phyloP scores from a whole-genome alignment of 2,888 invertebrate genomes.

The Neelides folsomi region DNA sequence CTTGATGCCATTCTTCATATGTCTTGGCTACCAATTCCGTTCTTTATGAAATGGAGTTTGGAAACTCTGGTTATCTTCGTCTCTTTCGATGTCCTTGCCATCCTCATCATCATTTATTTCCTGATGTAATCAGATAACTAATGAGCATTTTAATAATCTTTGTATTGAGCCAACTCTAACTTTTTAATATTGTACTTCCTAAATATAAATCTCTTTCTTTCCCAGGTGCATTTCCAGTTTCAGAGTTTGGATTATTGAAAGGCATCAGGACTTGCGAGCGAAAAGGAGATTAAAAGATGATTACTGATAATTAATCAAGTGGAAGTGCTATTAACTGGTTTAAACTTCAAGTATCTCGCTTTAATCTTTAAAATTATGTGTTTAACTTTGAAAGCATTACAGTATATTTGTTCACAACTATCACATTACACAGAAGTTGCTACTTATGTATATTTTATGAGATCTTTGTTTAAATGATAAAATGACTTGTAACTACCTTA shows the following conservation, averaged over 20 bases:
- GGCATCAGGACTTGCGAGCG: slow-evolving; percentile 26
- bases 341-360: not conserved
- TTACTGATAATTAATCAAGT: slow-evolving; percentile 13
- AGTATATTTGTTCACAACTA: not conserved
- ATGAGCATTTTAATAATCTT: too few relatives aligned
- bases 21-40: slow-evolving; percentile 26
- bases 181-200: too few relatives aligned
- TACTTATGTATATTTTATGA: too few relatives aligned
- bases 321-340: not conserved
- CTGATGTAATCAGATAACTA: slow-evolving; percentile 4
- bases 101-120: slow-evolving; percentile 28
- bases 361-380: not conserved
- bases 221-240: slow-evolving; percentile 19
- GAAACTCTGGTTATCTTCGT: slow-evolving; percentile 26
- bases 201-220: too few relatives aligned
- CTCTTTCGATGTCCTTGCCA: slow-evolving; percentile 19
- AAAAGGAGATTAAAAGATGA: slow-evolving; percentile 28
- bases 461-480: too few relatives aligned
- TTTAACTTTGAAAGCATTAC: not conserved
- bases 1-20: slow-evolving; percentile 17
- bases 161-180: too few relatives aligned
- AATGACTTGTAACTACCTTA: too few relatives aligned
- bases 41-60: slow-evolving; percentile 25
- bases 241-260: slow-evolving; percentile 19
- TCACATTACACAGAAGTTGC: not conserved